A percentile compares a stretch with the other conserved stretches of the same genome.
phyloP scores from a whole-genome alignment of 2,888 invertebrate species.

The Eulithis testata region DNA sequence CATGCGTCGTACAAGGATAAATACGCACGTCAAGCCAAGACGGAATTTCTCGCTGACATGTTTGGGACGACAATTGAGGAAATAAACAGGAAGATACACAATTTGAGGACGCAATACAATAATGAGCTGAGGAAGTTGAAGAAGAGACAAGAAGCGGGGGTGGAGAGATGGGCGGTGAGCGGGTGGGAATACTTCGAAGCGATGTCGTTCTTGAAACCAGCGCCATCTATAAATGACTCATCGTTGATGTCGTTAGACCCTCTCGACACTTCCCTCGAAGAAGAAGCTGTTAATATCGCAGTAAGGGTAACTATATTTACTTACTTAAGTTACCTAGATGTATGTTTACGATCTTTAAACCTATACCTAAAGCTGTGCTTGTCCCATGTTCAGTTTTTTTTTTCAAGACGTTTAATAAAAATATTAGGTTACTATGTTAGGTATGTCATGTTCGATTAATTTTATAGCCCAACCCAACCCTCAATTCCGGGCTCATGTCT shows the following conservation, averaged over 20 bases:
- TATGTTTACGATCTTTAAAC: no score
- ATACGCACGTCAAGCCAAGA: constrained; percentile 57
- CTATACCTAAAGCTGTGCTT: no score
- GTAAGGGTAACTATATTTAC: constrained; percentile 45
- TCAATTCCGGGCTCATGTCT: constrained; percentile 1
- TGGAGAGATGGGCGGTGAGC: constrained; percentile 51
- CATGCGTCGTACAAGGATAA: constrained; percentile 65
- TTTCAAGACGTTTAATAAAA: neutral
- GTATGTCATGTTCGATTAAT: constrained; percentile 9
- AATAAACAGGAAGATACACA: constrained; percentile 74
- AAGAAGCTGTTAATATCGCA: constrained; percentile 71
- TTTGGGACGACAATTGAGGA: constrained; percentile 72
- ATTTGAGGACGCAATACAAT: constrained; percentile 74
- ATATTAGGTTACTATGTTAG: neutral
- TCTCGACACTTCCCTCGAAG: constrained; percentile 49
- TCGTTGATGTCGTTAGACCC: constrained; percentile 52
- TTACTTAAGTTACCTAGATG: no score
- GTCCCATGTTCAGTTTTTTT: no score
- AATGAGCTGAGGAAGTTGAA: constrained; percentile 76
- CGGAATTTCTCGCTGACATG: constrained; percentile 66
- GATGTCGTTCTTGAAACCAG: constrained; percentile 65
- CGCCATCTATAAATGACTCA: constrained; percentile 42
- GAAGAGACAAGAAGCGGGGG: constrained; percentile 52
- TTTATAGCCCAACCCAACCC: constrained; percentile 4
- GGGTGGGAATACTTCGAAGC: constrained; percentile 79